Evolutionary conservation across 2,888 invertebrate genomes (phyloP), one percentile per base, ranked within the genome.

Genomic region (Conchocele bisecta): DNA sequence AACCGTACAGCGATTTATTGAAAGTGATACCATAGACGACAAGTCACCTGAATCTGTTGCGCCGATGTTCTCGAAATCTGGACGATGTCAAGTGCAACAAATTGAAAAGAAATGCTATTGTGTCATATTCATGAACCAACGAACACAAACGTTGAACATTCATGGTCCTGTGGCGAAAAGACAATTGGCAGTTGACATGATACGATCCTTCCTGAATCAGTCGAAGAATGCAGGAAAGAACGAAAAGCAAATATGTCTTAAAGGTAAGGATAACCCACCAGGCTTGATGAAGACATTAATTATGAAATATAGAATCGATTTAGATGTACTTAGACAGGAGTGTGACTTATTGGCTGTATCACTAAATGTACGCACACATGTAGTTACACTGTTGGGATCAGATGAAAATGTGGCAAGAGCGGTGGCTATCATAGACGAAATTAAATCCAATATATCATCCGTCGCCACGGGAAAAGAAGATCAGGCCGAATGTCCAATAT

Each of bases 401-500:
- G 59, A 67, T 7, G 76, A 79, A 9, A 64, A 69, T 13, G 24
- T 84, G 2, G 46, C 59, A 5, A 74, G 78, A 48, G 71, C 78
- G 20, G 39, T 69, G 9, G 31, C 41, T 28, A 31, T 33, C 7
- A 73, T 84, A 15, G 54, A 70, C 6, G 59, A 60, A 7, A 37
- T 75, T 6, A 59, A 31, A 31, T 15, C 60, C 17, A 54, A 33
- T 11, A 13, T 46, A 20, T 46, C 46, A 20, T 4, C 15, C 9
- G 28, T 13, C 3, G 15, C 9, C 5, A n/a, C 24, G 9, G 17
- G 13, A 41, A 15, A 1, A 17, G 37, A 41, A 20, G 41, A n/a
- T 29, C 59, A 56, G 17, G 75, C 73, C 20, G 85, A 86, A 17
- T 89, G 89, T 64, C 79, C 81, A 13, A 80, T 86, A 7, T 89